Evolutionary conservation across 1,140 invertebrate species (phyloP), one percentile per base, ranked within the genome.

Genomic region (Polypedilum pembai): DNA sequence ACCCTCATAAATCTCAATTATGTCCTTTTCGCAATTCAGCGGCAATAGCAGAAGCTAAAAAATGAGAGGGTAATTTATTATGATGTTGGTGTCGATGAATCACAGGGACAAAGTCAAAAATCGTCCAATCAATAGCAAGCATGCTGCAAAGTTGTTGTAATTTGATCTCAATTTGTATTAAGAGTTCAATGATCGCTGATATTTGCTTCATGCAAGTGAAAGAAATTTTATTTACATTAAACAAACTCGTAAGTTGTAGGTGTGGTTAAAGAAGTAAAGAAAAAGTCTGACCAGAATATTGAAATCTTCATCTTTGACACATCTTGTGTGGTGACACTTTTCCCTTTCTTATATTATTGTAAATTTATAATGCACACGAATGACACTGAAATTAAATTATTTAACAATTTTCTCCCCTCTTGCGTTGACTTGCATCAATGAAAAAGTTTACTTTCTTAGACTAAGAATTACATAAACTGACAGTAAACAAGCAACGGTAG

Each of bases 1-100:
- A 69, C 65, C 65, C 65, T 69, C 65, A 69, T 69, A 69, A 69
- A 69, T 69, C 20, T 69, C 65, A 69, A 69, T 69, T 69, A 56
- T 56, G 45, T 56, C 45, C 45, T 56, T 56, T 56, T 56, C 12
- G n/a, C 45, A n/a, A n/a, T 56, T 15, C 3, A 56, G 45, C 10
- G 45, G 24, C 24, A 33, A 5, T 5, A 33, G 24, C 24, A 33
- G 24, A 33, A 33, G 24, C 24, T 3, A 33, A 33, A 33, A 33
- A 33, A 33, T 33, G 24, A 33, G 24, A 33, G 24, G 5, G 24
- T 33, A 33, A 33, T 33, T 33, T 33, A 33, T 33, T 33, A 33
- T 33, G 24, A 33, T 33, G 24, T 33, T 33, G 24, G 5, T 3
- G 24, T 33, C 24, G 24, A 33, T 33, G 24, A 33, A 33, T 33